Percentiles rank a stretch among this genome's conserved stretches.
phyloP scores from a whole-genome alignment of 1,140 invertebrate genomes.

The Colletes latitarsis region DNA sequence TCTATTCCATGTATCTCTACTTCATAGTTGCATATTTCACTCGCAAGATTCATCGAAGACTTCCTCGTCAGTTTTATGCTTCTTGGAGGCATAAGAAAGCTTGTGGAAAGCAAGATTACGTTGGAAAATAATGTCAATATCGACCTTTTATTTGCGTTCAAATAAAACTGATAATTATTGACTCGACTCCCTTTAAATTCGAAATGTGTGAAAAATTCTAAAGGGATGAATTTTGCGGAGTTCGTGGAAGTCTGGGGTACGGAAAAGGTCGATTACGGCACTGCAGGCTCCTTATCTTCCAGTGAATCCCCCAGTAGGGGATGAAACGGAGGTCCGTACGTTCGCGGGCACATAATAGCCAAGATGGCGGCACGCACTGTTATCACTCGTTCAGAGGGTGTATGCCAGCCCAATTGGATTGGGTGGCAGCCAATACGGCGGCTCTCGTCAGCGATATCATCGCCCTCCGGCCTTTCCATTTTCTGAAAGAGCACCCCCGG shows the following conservation, averaged over 20 bases:
- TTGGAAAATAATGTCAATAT: too few relatives aligned
- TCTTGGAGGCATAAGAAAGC: too few relatives aligned
- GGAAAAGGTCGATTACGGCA: neutral
- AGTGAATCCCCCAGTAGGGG: constrained; percentile 9
- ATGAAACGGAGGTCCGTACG: constrained; percentile 35
- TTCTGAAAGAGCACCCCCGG: constrained; percentile 27
- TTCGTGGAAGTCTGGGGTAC: neutral
- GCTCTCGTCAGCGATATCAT: constrained; percentile 78
- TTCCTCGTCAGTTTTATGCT: too few relatives aligned
- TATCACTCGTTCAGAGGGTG: constrained; percentile 63
- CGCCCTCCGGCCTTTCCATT: constrained; percentile 62
- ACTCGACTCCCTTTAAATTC: too few relatives aligned
- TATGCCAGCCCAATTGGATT: constrained; percentile 74
- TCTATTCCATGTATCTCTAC: too few relatives aligned
- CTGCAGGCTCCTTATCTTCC: constrained; percentile 43
- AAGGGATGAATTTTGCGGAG: neutral
- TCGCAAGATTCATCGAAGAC: too few relatives aligned
- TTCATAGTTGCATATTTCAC: too few relatives aligned
- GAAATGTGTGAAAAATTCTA: neutral
- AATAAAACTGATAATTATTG: too few relatives aligned
- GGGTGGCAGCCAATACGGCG: constrained; percentile 78
- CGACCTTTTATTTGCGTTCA: too few relatives aligned
- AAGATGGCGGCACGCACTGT: constrained; percentile 73
- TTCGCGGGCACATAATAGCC: constrained; percentile 71
- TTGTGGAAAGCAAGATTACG: too few relatives aligned